Evolutionary conservation across 2,888 invertebrate species (phyloP).

Genomic region (Shargacucullia verbasci): DNA sequence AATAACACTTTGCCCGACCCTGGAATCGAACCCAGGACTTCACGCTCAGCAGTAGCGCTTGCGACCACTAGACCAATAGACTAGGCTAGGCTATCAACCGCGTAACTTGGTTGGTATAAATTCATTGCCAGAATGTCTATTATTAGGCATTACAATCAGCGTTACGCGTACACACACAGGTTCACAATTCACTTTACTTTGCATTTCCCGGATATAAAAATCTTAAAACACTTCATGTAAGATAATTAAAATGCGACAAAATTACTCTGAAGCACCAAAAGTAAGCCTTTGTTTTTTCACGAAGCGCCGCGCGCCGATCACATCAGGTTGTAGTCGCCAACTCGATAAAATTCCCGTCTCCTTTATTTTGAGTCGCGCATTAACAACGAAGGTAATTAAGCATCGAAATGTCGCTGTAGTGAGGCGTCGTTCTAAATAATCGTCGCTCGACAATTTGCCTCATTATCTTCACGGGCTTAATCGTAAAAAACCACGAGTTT

Average conservation of each 20-base stretch:
- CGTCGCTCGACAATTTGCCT: constrained; percentile 62
- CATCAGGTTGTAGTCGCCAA: constrained; percentile 43
- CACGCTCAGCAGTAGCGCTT: too few species aligned
- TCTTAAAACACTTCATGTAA: constrained; percentile 15
- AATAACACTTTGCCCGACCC: too few species aligned
- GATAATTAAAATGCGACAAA: constrained; percentile 51
- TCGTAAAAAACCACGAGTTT: constrained; percentile 50
- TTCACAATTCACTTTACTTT: not conserved
- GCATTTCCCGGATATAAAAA: not conserved
- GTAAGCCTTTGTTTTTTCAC: constrained; percentile 50
- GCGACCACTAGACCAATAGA: too few species aligned
- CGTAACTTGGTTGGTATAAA: too few species aligned
- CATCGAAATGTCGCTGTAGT: constrained; percentile 78
- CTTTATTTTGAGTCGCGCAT: constrained; percentile 78
- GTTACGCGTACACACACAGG: too few species aligned
- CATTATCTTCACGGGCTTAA: constrained; percentile 53
- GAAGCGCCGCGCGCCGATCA: constrained; percentile 30
- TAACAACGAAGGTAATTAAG: constrained; percentile 82
- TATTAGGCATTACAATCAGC: too few species aligned
- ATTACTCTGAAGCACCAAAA: constrained; percentile 43
- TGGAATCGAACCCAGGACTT: too few species aligned
- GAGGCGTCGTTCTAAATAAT: constrained; percentile 80
- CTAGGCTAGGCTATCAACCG: too few species aligned
- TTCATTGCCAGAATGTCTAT: too few species aligned
- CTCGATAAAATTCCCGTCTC: constrained; percentile 74